A percentile compares a stretch with the other conserved stretches of the same genome.
phyloP scores from a whole-genome alignment of 2,113 vertebrate species.

The Oxyruncus cristatus region DNA sequence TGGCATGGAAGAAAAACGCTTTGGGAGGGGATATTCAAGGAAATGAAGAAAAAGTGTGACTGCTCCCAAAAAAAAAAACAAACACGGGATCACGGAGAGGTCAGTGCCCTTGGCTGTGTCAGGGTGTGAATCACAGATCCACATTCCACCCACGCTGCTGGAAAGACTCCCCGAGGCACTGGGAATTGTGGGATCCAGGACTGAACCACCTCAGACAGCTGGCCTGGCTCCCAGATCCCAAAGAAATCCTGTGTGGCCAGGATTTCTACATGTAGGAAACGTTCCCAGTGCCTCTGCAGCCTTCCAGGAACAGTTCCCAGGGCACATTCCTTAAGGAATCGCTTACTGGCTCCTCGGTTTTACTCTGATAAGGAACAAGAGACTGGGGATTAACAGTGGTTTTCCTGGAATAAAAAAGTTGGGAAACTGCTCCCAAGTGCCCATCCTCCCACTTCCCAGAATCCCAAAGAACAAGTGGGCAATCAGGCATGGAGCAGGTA shows the following conservation, averaged over 20 bases:
- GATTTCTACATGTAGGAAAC: background rate
- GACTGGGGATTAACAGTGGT: background rate
- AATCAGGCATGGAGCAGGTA: background rate
- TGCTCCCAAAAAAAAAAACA: background rate
- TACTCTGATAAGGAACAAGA: background rate
- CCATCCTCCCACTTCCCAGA: background rate
- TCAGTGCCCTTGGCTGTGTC: background rate
- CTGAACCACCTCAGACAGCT: background rate
- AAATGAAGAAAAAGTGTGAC: background rate
- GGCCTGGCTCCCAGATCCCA: background rate
- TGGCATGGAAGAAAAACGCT: background rate
- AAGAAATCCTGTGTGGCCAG: background rate
- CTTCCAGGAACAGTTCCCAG: background rate
- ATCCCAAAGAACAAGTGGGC: background rate
- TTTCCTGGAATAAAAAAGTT: background rate
- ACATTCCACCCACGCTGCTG: background rate
- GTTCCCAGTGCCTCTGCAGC: background rate
- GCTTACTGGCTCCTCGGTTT: background rate
- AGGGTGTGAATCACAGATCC: background rate
- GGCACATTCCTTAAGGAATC: background rate
- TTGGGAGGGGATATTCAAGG: background rate
- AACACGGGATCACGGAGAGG: background rate
- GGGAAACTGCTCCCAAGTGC: background rate
- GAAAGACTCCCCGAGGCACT: background rate
- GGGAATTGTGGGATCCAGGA: background rate